Evolutionary conservation across 2,797 vertebrate species (phyloP), one percentile per base, ranked within the genome.

Genomic region (Hozukius guyotensis): DNA sequence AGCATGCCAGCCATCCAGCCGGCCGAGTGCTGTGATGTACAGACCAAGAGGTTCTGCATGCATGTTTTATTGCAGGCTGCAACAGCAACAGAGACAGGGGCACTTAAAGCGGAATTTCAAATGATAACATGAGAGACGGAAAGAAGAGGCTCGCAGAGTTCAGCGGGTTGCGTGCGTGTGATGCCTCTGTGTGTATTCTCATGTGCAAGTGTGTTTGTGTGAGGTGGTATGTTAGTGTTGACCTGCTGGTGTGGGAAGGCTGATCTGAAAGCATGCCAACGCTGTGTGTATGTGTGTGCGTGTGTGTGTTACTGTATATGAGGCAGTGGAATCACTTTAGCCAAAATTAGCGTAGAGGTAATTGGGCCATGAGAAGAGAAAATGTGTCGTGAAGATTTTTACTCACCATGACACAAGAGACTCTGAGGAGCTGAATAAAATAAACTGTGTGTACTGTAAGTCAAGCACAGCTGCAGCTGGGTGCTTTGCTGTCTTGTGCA

Each of bases 61-160:
- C 89, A 93, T 91, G 88, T 90, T 94, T 94, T 76, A 94, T 92
- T 65, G 70, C 77, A n/a, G 22, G 75, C 83, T 83, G 86, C 88
- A 86, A 74, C 85, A 78, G 83, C 80, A 79, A 63, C 75, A 87
- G 75, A 90, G 78, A 85, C 81, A 73, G 72, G 84, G 78, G 82
- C 83, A 90, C 88, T 87, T 91, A 84, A 92, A 91, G 78, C 61
- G 29, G 89, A 93, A 94, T 91, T 84, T 81, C 57, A 87, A 87
- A 93, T 91, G 85, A 88, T 61, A 78, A 85, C 81, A 88, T 77
- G 72, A 92, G 73, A 89, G 64, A 77, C 42, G 5, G 66, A 72
- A 34, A 69, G 57, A 70, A 69, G 32, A 84, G 67, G 78, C 75
- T 70, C 1, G 32, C 68, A 84, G 84, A 75, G 87, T 89, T 92